phyloP scores from a whole-genome alignment of 2,113 vertebrate species.

The Dinomys branickii region DNA sequence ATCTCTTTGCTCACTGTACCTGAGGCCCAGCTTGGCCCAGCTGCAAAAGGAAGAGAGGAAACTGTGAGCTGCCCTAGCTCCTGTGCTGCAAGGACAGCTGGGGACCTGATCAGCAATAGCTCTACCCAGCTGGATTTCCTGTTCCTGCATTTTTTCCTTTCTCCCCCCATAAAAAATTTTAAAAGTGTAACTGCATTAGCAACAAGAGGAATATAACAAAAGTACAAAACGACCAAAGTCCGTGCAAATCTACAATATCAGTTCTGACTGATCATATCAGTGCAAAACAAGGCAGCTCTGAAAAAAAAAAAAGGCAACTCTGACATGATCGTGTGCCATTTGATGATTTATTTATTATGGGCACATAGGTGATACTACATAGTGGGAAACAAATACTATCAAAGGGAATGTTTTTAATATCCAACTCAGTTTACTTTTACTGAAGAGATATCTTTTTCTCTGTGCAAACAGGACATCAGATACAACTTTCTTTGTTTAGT shows the following conservation, averaged over 20 bases:
- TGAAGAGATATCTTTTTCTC: slow-evolving; percentile 57
- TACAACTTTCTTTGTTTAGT: slow-evolving; percentile 61
- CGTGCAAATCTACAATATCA: not conserved
- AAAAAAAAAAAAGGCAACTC: slow-evolving; percentile 48
- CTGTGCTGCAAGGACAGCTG: not conserved
- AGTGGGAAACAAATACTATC: not conserved
- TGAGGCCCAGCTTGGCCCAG: not conserved
- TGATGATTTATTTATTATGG: not conserved
- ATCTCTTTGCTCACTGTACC: not conserved
- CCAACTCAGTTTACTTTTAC: slow-evolving; percentile 48
- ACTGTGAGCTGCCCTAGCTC: not conserved
- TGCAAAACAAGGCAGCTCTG: slow-evolving; percentile 37
- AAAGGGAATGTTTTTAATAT: slow-evolving; percentile 18
- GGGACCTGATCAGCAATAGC: not conserved
- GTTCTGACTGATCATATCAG: not conserved
- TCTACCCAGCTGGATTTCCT: not conserved
- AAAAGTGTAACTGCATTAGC: not conserved
- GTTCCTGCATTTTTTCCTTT: not conserved
- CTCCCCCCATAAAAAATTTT: not conserved
- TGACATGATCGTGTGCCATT: not conserved
- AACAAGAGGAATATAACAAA: not conserved
- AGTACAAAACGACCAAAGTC: not conserved
- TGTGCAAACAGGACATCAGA: slow-evolving; percentile 61
- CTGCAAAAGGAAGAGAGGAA: not conserved
- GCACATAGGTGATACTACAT: slow-evolving; percentile 47